A percentile compares a stretch with the other conserved stretches of the same genome.
Evolutionary conservation across 2,888 invertebrate genomes (phyloP).

Genomic region (Lapara coniferarum): DNA sequence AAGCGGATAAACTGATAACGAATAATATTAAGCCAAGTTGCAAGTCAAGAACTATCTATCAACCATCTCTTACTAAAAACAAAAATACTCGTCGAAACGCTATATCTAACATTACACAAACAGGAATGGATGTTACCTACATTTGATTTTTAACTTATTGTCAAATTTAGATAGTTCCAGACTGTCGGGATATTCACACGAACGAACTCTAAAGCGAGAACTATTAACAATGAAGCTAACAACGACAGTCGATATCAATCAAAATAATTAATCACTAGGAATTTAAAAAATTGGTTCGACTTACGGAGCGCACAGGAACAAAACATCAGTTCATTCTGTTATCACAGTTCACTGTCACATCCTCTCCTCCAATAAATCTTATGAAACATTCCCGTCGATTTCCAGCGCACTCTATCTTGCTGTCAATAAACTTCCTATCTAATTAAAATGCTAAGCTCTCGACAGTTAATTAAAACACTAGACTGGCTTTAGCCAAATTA

Average conservation of each 20-base stretch:
- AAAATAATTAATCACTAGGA: neutral
- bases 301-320: constrained; percentile 13
- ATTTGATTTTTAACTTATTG: too few relatives aligned
- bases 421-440: constrained; percentile 27
- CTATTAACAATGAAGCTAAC: neutral
- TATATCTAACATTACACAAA: too few relatives aligned
- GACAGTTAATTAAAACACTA: neutral
- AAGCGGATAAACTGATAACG: too few relatives aligned
- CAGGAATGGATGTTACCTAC: too few relatives aligned
- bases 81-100: too few relatives aligned
- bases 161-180: too few relatives aligned
- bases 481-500: neutral
- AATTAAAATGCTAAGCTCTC: constrained; percentile 35
- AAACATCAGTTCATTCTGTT: constrained; percentile 16
- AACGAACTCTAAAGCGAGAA: too few relatives aligned
- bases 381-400: constrained; percentile 11
- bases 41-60: too few relatives aligned
- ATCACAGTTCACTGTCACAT: constrained; percentile 21
- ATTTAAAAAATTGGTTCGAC: constrained; percentile 8
- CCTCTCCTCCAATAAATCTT: constrained; percentile 18
- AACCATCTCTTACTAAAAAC: too few relatives aligned
- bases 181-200: too few relatives aligned
- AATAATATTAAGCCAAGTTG: too few relatives aligned
- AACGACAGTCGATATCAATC: neutral
- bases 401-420: neutral